Conservation (phyloP, 2,113 vertebrate species). For the Catharus bicknelli region DNA sequence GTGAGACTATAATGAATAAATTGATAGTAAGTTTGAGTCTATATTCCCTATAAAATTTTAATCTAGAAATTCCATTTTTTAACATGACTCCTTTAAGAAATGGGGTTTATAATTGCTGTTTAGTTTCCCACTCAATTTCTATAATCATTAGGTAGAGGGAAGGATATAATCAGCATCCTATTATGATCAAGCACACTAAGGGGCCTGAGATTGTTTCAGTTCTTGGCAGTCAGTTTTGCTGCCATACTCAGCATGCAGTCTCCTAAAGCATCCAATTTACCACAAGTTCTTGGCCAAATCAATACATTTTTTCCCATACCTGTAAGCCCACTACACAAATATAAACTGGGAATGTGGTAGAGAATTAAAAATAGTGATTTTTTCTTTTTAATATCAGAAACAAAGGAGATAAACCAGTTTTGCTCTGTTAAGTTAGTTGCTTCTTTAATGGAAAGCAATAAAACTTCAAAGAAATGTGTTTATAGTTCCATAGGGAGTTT, state of each 20-base stretch:
- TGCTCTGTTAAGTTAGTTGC: background rate
- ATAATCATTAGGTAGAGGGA: background rate
- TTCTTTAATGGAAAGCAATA: background rate
- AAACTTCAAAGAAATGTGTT: background rate
- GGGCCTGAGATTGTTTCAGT: background rate
- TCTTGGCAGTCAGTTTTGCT: background rate
- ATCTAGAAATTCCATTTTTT: background rate
- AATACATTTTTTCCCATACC: background rate
- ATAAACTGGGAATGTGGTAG: background rate
- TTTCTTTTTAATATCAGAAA: background rate
- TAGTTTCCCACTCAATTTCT: background rate
- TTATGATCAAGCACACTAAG: background rate
- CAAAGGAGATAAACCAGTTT: background rate
- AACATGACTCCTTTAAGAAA: background rate
- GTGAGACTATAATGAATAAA: background rate
- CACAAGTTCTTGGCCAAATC: background rate
- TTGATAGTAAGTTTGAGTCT: background rate
- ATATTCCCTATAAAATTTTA: background rate
- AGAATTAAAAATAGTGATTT: background rate
- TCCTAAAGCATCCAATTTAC: background rate
- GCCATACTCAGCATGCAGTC: background rate
- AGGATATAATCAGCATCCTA: background rate
- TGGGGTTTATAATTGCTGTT: background rate
- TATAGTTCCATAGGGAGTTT: background rate
- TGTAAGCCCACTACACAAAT: background rate